These are phyloP conservation scores for Pagetopsis macropterus DNA, from an alignment of 2,797 vertebrate genomes.

Conservation along the genomic window DNA sequence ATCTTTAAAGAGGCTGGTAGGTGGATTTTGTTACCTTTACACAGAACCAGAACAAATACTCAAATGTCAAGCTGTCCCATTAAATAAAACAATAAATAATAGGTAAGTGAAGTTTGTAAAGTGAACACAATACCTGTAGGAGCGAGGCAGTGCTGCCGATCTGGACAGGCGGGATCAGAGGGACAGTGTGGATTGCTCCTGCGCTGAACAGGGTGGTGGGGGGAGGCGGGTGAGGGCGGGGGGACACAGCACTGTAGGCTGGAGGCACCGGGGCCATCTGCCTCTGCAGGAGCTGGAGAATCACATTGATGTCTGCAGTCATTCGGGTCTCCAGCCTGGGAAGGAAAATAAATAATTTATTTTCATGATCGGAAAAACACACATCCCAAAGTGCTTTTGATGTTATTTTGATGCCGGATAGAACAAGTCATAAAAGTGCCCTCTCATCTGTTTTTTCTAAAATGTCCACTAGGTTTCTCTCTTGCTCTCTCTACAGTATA, in stretches of 20 bases:
- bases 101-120: neutral
- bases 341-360: neutral
- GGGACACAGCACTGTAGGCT: conserved; percentile 88
- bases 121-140: conserved; percentile 59
- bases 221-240: conserved; percentile 73
- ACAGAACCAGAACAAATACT: too few relatives aligned
- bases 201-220: conserved; percentile 58
- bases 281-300: conserved; percentile 95
- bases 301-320: conserved; percentile 92
- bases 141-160: conserved; percentile 71
- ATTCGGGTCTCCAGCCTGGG: conserved; percentile 93
- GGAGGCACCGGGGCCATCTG: conserved; percentile 90
- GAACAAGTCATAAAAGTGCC: fast-evolving
- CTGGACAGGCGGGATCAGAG: conserved; percentile 66
- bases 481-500: neutral
- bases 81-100: too few relatives aligned
- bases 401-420: conserved; percentile 1
- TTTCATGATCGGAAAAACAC: neutral
- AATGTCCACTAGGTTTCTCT: conserved; percentile 35
- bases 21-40: too few relatives aligned
- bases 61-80: too few relatives aligned
- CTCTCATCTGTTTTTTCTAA: neutral
- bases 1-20: too few relatives aligned
- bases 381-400: neutral
- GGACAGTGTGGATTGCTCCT: conserved; percentile 73